Base-by-base conservation (phyloP, 2,113 vertebrate species). In the Speoplatyrhinus poulsoni region DNA sequence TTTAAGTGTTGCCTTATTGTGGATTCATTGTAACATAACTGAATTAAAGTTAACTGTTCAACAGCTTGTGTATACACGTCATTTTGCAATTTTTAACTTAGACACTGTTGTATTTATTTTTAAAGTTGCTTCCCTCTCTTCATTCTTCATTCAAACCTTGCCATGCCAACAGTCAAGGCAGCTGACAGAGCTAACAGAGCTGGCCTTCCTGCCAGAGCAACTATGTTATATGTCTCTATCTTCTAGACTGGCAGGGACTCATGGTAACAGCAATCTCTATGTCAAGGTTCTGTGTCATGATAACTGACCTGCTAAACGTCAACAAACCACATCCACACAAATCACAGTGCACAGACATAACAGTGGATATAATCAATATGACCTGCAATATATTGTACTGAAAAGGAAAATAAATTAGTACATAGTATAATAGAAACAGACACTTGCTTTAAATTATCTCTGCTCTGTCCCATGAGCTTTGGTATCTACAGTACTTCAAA, bases 231-330 rank as follows among this genome's bases (percentile, higher is more conserved):
- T 82, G 54, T 77, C 11, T 53, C n/a, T 49, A 4, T 9, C 46
- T 49, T 66, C 13, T 41, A 59, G 66, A 46, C 70, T 62, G 75
- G 55, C 55, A 8, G 62, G n/a, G 66, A 65, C 79, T 72, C 54
- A 76, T 69, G 62, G 70, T 67, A 63, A 63, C 70, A 66, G 12
- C 76, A 56, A 65, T 33, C 61, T 49, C 50, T 60, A 77, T 76
- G 76, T 80, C 74, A 73, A 80, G 74, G 75, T 72, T 63, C 69
- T 46, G 52, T 57, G 63, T 77, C 76, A 33, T 53, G 13, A 54
- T 65, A 81, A 81, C 70, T 41, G 54, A 69, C 57, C 26, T 9
- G 55, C 48, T 67, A 70, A 78, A 76, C 73, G 79, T 80, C 71
- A 77, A 19, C 69, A 58, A 63, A 58, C 63, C 69, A 72, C 62